Base-by-base conservation (phyloP, 2,888 invertebrate species). In the Plagiodera versicolora region DNA sequence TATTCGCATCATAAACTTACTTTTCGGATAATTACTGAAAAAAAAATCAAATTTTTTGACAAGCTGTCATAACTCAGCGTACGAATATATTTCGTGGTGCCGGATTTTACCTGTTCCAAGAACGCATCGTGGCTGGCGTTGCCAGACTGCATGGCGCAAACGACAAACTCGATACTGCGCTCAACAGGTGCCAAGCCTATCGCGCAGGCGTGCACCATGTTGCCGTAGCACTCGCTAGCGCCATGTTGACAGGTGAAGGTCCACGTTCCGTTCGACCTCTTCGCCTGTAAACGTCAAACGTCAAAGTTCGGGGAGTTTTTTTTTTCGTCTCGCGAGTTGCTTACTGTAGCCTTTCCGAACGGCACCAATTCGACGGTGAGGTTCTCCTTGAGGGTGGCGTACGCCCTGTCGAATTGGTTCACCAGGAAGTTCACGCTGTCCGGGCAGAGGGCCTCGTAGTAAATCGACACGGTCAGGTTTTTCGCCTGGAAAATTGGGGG, bases 161-260 rank as follows among this genome's bases (percentile, higher is more conserved):
- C 73, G 9, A 83, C 74, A 60, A 82, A 79, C 5, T 74, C 69
- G 1, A 71, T 56, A 17, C 67, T 61, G 48, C 69, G 61, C 11
- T 53, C 66, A 9, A 61, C 58, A 6, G 68, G 20, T 30, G 66
- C 47, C 8, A 60, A 47, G n/a, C 67, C 59, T 11, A 84, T 71
- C 1, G 79, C 83, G 63, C 85, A 85, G 1, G 83, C 80, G 66
- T 85, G 84, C 2, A 81, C 77, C 68, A 79, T 80, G 71, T 85
- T 86, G 10, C 83, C 84, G 4, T 72, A 70, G 68, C 85, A 85
- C 72, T 86, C 85, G 0, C 65, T 57, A 1, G 73, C 48, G 11
- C 72, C 72, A 58, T 73, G 72, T 64, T 75, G 74, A 46, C 74
- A 75, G 9, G 48, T 48, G 49, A 74, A 74, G 8, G 19, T 45